Evolutionary conservation across 2,888 invertebrate species (phyloP).

Genomic region (Heliconius ethilla): DNA sequence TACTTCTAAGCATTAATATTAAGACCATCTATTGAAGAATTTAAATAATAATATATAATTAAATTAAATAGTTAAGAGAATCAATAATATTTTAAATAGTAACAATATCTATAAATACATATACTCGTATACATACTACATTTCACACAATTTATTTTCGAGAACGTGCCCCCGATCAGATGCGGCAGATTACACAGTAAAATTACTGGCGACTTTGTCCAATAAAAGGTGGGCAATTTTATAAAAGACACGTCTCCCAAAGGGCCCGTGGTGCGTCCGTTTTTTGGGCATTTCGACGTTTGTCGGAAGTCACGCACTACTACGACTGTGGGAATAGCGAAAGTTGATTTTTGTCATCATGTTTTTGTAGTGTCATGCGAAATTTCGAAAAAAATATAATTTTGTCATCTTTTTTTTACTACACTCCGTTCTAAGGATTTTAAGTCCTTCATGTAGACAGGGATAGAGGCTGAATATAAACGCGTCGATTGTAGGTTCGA

Average conservation of each 20-base stretch:
- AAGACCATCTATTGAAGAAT: not conserved
- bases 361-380: slow-evolving; percentile 26
- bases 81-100: too few relatives aligned
- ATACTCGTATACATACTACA: not conserved
- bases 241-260: slow-evolving; percentile 50
- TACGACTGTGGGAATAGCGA: slow-evolving; percentile 47
- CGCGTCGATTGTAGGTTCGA: not conserved
- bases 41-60: not conserved
- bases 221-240: slow-evolving; percentile 49
- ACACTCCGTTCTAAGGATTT: too few relatives aligned
- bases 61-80: too few relatives aligned
- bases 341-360: slow-evolving; percentile 31
- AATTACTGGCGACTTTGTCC: slow-evolving; percentile 48
- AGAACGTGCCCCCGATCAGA: slow-evolving; percentile 42
- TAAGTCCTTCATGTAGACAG: too few relatives aligned
- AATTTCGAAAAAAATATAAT: slow-evolving; percentile 14
- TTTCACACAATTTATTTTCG: slow-evolving; percentile 21
- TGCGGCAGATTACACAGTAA: slow-evolving; percentile 48
- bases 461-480: too few relatives aligned
- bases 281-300: slow-evolving; percentile 48
- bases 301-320: slow-evolving; percentile 52
- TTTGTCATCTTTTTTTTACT: too few relatives aligned
- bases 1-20: too few relatives aligned
- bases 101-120: not conserved
- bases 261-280: slow-evolving; percentile 46